Base-by-base conservation (phyloP, 1,140 invertebrate species). In the Colletes latitarsis region DNA sequence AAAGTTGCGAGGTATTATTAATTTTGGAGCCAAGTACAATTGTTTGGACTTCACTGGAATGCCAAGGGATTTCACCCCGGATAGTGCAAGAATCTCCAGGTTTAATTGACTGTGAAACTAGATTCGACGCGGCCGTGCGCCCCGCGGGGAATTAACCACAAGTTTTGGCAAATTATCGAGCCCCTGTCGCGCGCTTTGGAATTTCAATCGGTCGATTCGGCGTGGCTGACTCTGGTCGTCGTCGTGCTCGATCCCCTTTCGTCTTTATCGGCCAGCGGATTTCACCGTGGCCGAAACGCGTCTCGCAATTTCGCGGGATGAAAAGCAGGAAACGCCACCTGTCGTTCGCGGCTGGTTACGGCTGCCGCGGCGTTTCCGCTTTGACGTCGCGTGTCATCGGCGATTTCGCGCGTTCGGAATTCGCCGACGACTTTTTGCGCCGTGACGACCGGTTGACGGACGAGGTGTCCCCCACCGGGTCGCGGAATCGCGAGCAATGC, bases 361-460 rank as follows among this genome's bases (percentile, higher is more conserved):
- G 3, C 69, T 53, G 78, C 64, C 49, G 69, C 67, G 83, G 77
- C 77, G 88, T 90, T 90, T 88, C 83, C 89, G 89, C 82, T 88
- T 89, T 90, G 85, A 90, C 85, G 82, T 80, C 84, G 89, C 89
- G 88, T 90, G 89, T 91, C 89, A 92, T 91, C 88, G 84, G 86
- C 81, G 87, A 91, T 90, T 90, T 88, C 84, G 84, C 83, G 90
- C 83, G 87, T 75, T 60, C 73, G 41, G 58, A 77, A 82, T 80
- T 43, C 69, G 17, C 57, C 60, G 49, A 3, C 6, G 43, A 4
- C 6, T 67, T 67, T 67, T 71, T 71, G 49, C 57, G 3, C 8
- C 17, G 17, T 55, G 17, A 46, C 4, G 63, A 49, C 17, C 30
- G 17, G 41, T 52, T 63, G 67, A 64, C 57, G 49, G 52, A 62